Percentiles rank a stretch among this genome's conserved stretches.
Conservation (phyloP, 2,113 vertebrate species). For the Laterallus jamaicensis region DNA sequence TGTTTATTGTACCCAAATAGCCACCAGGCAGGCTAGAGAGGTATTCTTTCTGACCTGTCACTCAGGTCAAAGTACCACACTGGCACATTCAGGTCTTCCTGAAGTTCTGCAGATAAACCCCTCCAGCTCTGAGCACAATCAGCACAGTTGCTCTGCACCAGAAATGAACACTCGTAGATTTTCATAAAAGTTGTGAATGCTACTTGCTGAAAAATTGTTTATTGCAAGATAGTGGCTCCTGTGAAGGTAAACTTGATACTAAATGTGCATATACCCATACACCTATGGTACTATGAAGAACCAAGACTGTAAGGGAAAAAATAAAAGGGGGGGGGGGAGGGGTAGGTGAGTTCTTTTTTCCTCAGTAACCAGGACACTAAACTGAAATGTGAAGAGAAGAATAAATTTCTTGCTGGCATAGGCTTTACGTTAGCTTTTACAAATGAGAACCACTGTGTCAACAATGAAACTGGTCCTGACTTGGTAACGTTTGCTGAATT, state of each 20-base stretch:
- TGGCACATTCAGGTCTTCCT: background rate
- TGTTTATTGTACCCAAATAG: background rate
- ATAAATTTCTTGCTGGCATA: background rate
- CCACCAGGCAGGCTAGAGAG: background rate
- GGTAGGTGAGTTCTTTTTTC: background rate
- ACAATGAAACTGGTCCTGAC: background rate
- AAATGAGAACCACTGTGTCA: background rate
- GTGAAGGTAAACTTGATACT: background rate
- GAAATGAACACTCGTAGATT: background rate
- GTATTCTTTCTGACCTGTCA: background rate
- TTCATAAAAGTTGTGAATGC: background rate
- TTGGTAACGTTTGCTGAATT: background rate
- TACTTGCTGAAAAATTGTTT: background rate
- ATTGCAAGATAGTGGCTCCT: background rate
- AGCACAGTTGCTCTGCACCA: background rate
- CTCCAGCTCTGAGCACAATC: background rate
- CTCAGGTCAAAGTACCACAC: background rate
- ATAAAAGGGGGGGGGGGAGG: too few relatives aligned
- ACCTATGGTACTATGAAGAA: background rate
- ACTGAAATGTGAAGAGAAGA: background rate
- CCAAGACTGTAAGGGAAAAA: background rate
- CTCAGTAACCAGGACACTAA: background rate
- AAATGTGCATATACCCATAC: background rate
- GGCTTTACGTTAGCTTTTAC: background rate
- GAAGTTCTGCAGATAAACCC: background rate